Percentiles rank a stretch among this genome's conserved stretches.
Conservation (phyloP, 2,888 invertebrate genomes). For the Yponomeuta malinellus region DNA sequence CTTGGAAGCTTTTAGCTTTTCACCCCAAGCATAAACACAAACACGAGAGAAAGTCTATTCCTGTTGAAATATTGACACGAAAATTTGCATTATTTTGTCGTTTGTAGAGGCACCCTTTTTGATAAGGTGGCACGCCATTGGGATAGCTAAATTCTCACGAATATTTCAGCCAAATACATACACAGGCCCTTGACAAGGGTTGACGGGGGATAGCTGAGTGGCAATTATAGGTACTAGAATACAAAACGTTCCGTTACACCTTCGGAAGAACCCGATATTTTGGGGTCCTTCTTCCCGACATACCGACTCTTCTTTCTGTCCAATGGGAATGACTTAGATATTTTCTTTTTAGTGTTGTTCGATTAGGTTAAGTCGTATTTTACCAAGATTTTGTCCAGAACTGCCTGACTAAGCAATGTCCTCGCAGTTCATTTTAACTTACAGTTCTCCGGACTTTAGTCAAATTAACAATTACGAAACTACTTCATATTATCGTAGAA, state of each 20-base stretch:
- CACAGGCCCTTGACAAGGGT: constrained; percentile 51
- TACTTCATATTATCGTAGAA: too few relatives aligned
- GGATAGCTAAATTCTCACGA: constrained; percentile 27
- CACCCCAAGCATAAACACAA: too few relatives aligned
- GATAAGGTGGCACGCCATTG: constrained; percentile 19
- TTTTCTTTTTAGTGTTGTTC: background rate
- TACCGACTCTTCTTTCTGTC: background rate
- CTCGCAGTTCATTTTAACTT: too few relatives aligned
- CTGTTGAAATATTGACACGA: constrained; percentile 20
- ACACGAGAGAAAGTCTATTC: constrained; percentile 16
- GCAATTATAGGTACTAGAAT: constrained; percentile 45
- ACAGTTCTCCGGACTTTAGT: too few relatives aligned
- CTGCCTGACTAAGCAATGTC: too few relatives aligned
- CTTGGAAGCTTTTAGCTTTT: too few relatives aligned
- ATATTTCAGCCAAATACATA: constrained; percentile 47
- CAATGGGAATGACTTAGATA: background rate
- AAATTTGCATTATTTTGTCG: constrained; percentile 14
- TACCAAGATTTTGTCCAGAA: too few relatives aligned
- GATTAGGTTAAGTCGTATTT: background rate
- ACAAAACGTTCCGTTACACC: constrained; percentile 20
- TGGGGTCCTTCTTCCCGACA: constrained; percentile 12
- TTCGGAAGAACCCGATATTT: constrained; percentile 16
- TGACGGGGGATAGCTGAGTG: constrained; percentile 51
- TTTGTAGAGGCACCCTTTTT: constrained; percentile 4
- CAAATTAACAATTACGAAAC: too few relatives aligned